Conservation (phyloP, 2,797 vertebrate species). For the Knipowitschia caucasica region DNA sequence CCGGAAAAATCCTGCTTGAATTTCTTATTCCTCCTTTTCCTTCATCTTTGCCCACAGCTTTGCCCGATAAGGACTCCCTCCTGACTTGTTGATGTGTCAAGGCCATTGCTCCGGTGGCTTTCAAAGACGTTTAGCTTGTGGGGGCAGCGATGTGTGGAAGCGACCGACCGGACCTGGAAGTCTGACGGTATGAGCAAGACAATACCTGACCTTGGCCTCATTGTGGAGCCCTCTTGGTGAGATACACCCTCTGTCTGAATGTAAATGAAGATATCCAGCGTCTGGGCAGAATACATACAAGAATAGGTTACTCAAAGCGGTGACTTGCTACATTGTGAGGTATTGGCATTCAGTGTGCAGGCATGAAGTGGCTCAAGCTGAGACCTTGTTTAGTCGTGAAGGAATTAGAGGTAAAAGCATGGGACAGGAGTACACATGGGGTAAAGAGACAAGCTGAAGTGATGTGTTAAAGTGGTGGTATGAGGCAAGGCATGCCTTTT, state of each 20-base stretch:
- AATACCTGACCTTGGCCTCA: constrained; percentile 64
- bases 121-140: constrained; percentile 50
- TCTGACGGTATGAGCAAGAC: constrained; percentile 61
- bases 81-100: constrained; percentile 47
- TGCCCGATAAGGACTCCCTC: constrained; percentile 32
- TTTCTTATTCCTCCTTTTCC: constrained; percentile 25
- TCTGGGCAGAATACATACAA: constrained; percentile 1
- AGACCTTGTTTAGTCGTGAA: constrained; percentile 46
- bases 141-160: constrained; percentile 47
- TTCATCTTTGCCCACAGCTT: constrained; percentile 15
- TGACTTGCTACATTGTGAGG: constrained; percentile 25
- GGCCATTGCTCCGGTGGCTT: constrained; percentile 33
- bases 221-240: constrained; percentile 37
- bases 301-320: constrained; percentile 41
- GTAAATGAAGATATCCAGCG: constrained; percentile 48
- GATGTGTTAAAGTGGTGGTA: not conserved
- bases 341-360: constrained; percentile 45
- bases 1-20: not conserved
- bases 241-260: constrained; percentile 50
- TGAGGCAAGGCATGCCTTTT: not conserved
- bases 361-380: constrained; percentile 24
- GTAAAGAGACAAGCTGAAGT: not conserved
- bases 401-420: constrained; percentile 39
- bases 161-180: constrained; percentile 36
- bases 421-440: constrained; percentile 20